A percentile compares a stretch with the other conserved stretches of the same genome.
phyloP scores from a whole-genome alignment of 1,140 invertebrate species.

The Protaetia brevitarsis region DNA sequence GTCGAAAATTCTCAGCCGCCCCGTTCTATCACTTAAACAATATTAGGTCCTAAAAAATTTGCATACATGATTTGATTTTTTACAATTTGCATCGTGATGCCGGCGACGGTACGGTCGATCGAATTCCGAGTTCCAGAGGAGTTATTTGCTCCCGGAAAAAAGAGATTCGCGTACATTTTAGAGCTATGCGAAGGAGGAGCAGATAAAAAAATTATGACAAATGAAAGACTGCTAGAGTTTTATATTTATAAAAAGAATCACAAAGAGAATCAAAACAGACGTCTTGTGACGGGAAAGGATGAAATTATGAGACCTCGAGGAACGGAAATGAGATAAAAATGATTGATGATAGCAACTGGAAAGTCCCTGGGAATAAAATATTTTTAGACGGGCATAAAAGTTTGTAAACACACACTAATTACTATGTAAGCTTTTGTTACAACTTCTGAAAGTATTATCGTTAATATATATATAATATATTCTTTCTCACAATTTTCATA shows the following conservation, averaged over 20 bases:
- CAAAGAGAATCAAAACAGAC: constrained; percentile 24
- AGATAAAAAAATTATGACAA: constrained; percentile 28
- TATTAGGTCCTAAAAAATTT: constrained; percentile 21
- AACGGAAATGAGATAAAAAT: constrained; percentile 26
- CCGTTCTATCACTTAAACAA: constrained; percentile 19
- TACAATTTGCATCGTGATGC: constrained; percentile 24
- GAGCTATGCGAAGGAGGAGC: not conserved
- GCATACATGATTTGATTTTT: constrained; percentile 29
- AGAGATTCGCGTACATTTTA: constrained; percentile 6
- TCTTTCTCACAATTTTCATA: no score
- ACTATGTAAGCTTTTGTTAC: not conserved
- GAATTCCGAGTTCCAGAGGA: not conserved
- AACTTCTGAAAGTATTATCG: not conserved
- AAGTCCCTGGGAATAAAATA: constrained; percentile 13
- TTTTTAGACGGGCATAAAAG: constrained; percentile 7
- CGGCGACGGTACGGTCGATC: constrained; percentile 9
- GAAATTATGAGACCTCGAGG: constrained; percentile 16
- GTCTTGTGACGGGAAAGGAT: constrained; percentile 9
- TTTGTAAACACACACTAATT: constrained; percentile 25
- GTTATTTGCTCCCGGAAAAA: not conserved
- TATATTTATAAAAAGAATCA: constrained; percentile 5
- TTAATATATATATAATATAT: no score
- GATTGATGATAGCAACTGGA: constrained; percentile 20
- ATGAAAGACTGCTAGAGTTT: constrained; percentile 16
- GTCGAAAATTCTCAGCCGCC: constrained; percentile 16